Base-by-base conservation (phyloP, 2,888 invertebrate species). In the Hetaerina titia region DNA sequence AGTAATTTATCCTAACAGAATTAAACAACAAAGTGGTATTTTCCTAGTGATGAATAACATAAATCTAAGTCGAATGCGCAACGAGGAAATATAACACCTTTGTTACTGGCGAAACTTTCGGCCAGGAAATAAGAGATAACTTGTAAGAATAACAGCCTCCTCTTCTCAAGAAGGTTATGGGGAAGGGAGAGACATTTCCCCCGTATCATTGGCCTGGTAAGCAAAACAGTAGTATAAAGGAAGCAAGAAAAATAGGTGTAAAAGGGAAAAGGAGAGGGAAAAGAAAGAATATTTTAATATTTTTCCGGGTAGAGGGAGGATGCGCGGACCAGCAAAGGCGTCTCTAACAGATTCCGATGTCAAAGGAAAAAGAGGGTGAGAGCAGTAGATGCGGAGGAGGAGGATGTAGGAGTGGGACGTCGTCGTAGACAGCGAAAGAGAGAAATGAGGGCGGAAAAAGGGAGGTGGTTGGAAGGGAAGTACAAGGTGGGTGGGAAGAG, bases 281-380 rank as follows among this genome's bases (percentile, higher is more conserved):
- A 88, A 88, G 88, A 88, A 45, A 88, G 69, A 69, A 69, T 69
- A 69, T 69, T 69, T 69, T 17, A 69, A 22, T 69, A 69, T 22
- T 69, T 69, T 22, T 69, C 22, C 69, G 69, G 69, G n/a, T 69
- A 69, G 69, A 69, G 60, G 69, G 8, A 45, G 2, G 31, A 0
- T 19, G 17, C 19, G 45, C 9, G 7, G 45, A 88, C 88, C 56
- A 88, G 45, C 22, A 69, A 15, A 8, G 45, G 45, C 88, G 88
- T 88, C 45, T 88, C 88, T 7, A 19, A 45, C 56, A 88, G 88
- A 88, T 88, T 88, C 88, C 88, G 56, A 88, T 88, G 45, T 31
- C 88, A 88, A 88, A 88, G 88, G 88, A 56, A 31, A 45, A 88
- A 88, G 45, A 88, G 31, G n/a, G 31, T 25, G 81, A n/a, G 45